Percentiles rank a stretch among this genome's conserved stretches.
These are phyloP conservation scores for Apodemus agrarius DNA, from an alignment of 2,797 vertebrate species.

Conservation along the genomic window DNA sequence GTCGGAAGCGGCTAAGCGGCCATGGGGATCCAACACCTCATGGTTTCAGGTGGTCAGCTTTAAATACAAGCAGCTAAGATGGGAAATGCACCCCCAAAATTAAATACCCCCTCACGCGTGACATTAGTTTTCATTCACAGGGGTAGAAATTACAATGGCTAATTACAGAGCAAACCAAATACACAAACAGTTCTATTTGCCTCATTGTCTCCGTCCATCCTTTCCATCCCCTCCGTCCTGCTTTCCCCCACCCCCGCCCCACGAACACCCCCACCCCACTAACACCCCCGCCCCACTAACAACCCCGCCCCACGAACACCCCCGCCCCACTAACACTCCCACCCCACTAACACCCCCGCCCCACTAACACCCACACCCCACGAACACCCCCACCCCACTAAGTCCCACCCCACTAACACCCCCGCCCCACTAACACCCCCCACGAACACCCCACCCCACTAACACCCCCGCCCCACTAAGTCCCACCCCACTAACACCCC, in stretches of 20 bases:
- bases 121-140: neutral
- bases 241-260: neutral
- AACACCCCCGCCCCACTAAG: too few relatives aligned
- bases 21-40: neutral
- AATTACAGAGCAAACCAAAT: neutral
- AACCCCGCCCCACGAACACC: too few relatives aligned
- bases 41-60: neutral
- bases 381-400: too few relatives aligned
- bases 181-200: neutral
- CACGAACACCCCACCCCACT: too few relatives aligned
- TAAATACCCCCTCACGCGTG: neutral
- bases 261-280: too few relatives aligned
- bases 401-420: too few relatives aligned
- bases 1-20: neutral
- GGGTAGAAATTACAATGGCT: neutral
- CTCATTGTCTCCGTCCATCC: neutral
- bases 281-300: too few relatives aligned
- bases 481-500: too few relatives aligned
- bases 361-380: too few relatives aligned
- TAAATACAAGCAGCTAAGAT: constrained; percentile 1
- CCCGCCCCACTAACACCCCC: too few relatives aligned
- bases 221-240: rapidly evolving
- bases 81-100: neutral
- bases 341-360: too few relatives aligned
- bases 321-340: too few relatives aligned